Evolutionary conservation across 2,797 vertebrate species (phyloP), one percentile per base, ranked within the genome.

Genomic region (Gadopsis bispinosus): DNA sequence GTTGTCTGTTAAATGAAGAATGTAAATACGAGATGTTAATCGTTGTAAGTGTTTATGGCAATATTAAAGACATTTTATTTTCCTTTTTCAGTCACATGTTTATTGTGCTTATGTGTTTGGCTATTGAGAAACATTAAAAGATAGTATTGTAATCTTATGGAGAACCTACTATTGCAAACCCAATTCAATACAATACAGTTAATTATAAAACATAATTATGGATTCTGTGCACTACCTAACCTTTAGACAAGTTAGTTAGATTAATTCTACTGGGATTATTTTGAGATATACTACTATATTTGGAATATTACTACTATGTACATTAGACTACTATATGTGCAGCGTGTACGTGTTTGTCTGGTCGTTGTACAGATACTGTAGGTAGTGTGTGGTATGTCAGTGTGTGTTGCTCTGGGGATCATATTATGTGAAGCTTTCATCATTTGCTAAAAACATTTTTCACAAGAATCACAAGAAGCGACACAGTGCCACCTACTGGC

Each of bases 401-500:
- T 43, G 22, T 56, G 13, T 47, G 9, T 29, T 59, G 19, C 3
- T 58, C 4, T 43, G 14, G 22, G 37, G 5, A 26, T 48, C 1
- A 45, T 54, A 11, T 62, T 41, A 64, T 59, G 31, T 50, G 19
- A n/a, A 9, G 20, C 53, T 39, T 56, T 2, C 22, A 60, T 33
- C 5, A 20, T 60, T 75, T 14, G 14, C 4, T 11, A 16, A 33
- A 59, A 11, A 14, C 7, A 5, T 1, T 51, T 35, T 58, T 39
- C 3, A 29, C 31, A 39, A 9, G 45, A 12, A 39, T 67, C 50
- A 69, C 1, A 33, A 26, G 35, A 73, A 77, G 73, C 2, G 0
- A 61, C 9, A 64, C 47, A 75, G 61, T 47, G 84, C 77, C 87
- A 77, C 76, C 85, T 83, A 47, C 53, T 81, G 85, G 87, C 47